These are phyloP conservation scores for Drosophila setifemur DNA, from an alignment of 1,140 invertebrate genomes.

Conservation along the genomic window DNA sequence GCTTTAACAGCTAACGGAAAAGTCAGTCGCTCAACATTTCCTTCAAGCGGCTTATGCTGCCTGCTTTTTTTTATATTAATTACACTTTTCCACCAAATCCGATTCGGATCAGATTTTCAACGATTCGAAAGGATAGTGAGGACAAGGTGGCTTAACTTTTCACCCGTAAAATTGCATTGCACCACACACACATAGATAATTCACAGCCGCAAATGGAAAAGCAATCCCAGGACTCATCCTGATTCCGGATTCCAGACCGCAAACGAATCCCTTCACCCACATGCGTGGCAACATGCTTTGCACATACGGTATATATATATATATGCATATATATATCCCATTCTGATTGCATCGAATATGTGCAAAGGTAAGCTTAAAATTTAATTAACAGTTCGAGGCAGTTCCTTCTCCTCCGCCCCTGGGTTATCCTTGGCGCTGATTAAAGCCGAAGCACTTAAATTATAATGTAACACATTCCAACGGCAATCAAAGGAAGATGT, in stretches of 20 bases:
- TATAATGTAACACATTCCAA: no score
- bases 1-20: not conserved
- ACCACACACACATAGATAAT: constrained; percentile 12
- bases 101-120: no score
- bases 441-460: no score
- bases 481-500: no score
- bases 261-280: not conserved
- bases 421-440: not conserved
- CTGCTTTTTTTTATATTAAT: not conserved
- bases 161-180: constrained; percentile 31
- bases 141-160: not conserved
- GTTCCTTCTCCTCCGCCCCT: not conserved
- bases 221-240: no score
- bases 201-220: constrained; percentile 24
- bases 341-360: constrained; percentile 14
- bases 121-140: not conserved
- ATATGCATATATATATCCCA: not conserved
- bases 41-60: not conserved
- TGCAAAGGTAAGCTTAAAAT: constrained; percentile 51
- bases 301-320: no score
- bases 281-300: no score
- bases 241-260: not conserved
- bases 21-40: no score
- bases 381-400: constrained; percentile 51
- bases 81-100: not conserved